Conservation (phyloP, 2,888 invertebrate genomes). For the Leptogaster cylindrica region DNA sequence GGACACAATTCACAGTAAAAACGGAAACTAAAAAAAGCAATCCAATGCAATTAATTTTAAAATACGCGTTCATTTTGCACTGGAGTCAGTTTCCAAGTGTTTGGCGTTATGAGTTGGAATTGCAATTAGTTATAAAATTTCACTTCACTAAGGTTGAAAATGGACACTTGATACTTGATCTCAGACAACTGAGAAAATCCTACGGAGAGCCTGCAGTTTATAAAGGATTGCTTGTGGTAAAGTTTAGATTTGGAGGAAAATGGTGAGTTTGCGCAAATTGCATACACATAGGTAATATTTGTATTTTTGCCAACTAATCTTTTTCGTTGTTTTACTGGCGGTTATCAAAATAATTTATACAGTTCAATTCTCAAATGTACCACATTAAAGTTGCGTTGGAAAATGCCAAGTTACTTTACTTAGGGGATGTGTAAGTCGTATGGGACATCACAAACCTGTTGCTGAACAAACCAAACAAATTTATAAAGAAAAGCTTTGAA, state of each 20-base stretch:
- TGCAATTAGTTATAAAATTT: too few relatives aligned
- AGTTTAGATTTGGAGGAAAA: neutral
- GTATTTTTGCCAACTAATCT: too few relatives aligned
- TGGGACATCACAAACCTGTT: too few relatives aligned
- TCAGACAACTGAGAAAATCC: neutral
- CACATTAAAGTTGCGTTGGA: too few relatives aligned
- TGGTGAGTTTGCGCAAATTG: conserved; percentile 35
- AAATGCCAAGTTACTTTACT: too few relatives aligned
- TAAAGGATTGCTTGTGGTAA: conserved; percentile 8
- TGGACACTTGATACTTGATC: conserved; percentile 10
- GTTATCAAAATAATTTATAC: too few relatives aligned
- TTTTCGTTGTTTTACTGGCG: too few relatives aligned
- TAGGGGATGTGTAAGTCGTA: too few relatives aligned
- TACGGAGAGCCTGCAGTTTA: neutral
- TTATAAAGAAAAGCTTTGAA: too few relatives aligned
- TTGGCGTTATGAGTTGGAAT: neutral
- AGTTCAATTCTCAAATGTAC: too few relatives aligned
- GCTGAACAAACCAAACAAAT: too few relatives aligned
- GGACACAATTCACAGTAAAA: conserved; percentile 56
- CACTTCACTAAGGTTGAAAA: neutral
- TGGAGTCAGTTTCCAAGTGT: neutral
- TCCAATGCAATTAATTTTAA: conserved; percentile 12
- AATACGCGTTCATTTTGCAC: conserved; percentile 5
- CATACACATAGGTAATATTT: too few relatives aligned
- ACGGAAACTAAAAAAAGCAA: conserved; percentile 41